phyloP scores from a whole-genome alignment of 2,888 invertebrate species.

The Lottia scabra region DNA sequence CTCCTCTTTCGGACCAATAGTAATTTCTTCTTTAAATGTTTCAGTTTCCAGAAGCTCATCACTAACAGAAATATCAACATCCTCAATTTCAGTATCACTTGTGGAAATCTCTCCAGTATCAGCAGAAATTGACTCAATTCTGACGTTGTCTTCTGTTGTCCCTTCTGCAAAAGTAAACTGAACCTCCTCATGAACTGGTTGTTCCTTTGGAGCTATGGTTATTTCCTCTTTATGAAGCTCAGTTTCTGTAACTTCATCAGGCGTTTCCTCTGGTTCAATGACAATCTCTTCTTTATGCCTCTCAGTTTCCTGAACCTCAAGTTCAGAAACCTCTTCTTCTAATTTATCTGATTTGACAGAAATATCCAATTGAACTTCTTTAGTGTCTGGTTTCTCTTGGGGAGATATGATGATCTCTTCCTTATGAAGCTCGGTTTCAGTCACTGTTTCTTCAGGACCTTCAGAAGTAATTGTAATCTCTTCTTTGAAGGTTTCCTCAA shows the following conservation, averaged over 20 bases:
- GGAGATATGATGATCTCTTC: neutral
- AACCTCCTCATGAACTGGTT: neutral
- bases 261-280: too few species aligned
- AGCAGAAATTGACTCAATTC: constrained; percentile 14
- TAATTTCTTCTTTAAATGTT: neutral
- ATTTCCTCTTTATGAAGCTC: constrained; percentile 9
- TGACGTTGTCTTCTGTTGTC: constrained; percentile 22
- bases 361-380: constrained; percentile 2
- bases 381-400: constrained; percentile 8
- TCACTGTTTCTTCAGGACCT: too few species aligned
- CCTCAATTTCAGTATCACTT: constrained; percentile 5
- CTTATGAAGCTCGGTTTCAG: neutral
- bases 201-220: neutral
- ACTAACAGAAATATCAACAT: neutral
- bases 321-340: too few species aligned
- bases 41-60: neutral
- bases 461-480: too few species aligned
- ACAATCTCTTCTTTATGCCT: too few species aligned
- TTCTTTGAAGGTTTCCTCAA: too few species aligned
- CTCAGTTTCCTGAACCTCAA: too few species aligned
- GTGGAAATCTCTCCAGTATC: neutral
- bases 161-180: neutral
- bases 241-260: neutral
- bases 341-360: neutral
- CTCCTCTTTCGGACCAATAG: neutral